These are phyloP conservation scores for Volucella zonaria DNA, from an alignment of 2,888 invertebrate genomes.

Conservation along the genomic window DNA sequence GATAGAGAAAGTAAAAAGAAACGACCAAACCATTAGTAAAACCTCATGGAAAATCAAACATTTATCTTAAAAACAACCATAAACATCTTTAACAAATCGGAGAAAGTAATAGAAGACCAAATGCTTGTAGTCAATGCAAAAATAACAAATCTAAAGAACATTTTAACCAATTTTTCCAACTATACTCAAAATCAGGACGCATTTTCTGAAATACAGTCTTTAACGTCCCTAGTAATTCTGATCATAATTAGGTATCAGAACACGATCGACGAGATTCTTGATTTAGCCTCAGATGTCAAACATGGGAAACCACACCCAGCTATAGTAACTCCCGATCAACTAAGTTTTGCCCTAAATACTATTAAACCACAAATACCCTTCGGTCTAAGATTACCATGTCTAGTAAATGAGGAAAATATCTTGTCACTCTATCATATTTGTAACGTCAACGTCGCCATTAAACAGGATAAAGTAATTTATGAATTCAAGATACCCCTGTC, in stretches of 20 bases:
- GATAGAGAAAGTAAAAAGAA: not conserved
- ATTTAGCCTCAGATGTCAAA: not conserved
- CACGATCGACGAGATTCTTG: not conserved
- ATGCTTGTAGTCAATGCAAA: not conserved
- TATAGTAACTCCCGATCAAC: too few species aligned
- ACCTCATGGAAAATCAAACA: constrained; percentile 18
- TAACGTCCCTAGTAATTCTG: not conserved
- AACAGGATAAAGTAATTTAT: too few species aligned
- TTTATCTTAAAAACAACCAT: constrained; percentile 11
- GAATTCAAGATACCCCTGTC: too few species aligned
- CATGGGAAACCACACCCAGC: too few species aligned
- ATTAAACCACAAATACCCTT: too few species aligned
- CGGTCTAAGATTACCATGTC: too few species aligned
- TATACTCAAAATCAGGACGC: not conserved
- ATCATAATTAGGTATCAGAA: constrained; percentile 3
- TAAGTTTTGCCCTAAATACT: too few species aligned
- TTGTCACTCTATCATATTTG: too few species aligned
- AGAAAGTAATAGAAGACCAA: constrained; percentile 1
- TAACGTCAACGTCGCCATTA: too few species aligned
- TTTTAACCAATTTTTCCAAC: not conserved
- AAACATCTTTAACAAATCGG: constrained; percentile 18
- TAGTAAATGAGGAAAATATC: too few species aligned
- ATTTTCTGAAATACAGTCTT: not conserved
- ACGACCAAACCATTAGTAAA: constrained; percentile 6
- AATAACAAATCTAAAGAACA: not conserved